Evolutionary conservation across 2,888 invertebrate genomes (phyloP).

Genomic region (Acronicta psi): DNA sequence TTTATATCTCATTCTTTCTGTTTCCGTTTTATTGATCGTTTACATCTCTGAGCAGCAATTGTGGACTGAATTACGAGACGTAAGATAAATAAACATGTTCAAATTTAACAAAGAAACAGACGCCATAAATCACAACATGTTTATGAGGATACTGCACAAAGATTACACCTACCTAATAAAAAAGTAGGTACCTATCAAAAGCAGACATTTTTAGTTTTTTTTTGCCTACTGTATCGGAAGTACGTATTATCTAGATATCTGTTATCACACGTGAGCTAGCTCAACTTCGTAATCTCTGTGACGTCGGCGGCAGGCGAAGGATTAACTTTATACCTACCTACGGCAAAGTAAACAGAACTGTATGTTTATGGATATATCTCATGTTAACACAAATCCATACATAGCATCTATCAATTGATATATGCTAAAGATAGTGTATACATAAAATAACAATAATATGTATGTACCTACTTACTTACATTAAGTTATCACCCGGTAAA

Average conservation of each 20-base stretch:
- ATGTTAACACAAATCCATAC: conserved; percentile 41
- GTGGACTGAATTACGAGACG: conserved; percentile 11
- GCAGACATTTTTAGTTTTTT: conserved; percentile 29
- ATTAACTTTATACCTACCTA: conserved; percentile 57
- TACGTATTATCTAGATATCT: conserved; percentile 34
- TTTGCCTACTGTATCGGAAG: conserved; percentile 42
- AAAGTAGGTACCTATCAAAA: conserved; percentile 13
- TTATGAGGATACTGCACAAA: conserved; percentile 22
- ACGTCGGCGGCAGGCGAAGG: conserved; percentile 49
- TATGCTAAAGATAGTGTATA: conserved; percentile 29
- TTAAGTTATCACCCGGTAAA: conserved; percentile 14
- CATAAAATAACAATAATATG: conserved; percentile 20
- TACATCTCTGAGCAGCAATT: conserved; percentile 3
- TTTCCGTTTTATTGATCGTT: conserved; percentile 26
- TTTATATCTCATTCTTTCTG: conserved; percentile 16
- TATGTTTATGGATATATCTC: conserved; percentile 53
- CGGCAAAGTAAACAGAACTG: conserved; percentile 46
- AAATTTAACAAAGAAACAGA: conserved; percentile 39
- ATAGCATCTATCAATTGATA: conserved; percentile 27
- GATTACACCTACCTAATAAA: conserved; percentile 26
- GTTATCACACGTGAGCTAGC: conserved; percentile 55
- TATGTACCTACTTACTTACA: no score
- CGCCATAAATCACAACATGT: conserved; percentile 39
- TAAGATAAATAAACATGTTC: conserved; percentile 21
- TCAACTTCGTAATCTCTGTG: conserved; percentile 50